Base-by-base conservation (phyloP, 2,888 invertebrate genomes). In the Liposcelis brunnea region DNA sequence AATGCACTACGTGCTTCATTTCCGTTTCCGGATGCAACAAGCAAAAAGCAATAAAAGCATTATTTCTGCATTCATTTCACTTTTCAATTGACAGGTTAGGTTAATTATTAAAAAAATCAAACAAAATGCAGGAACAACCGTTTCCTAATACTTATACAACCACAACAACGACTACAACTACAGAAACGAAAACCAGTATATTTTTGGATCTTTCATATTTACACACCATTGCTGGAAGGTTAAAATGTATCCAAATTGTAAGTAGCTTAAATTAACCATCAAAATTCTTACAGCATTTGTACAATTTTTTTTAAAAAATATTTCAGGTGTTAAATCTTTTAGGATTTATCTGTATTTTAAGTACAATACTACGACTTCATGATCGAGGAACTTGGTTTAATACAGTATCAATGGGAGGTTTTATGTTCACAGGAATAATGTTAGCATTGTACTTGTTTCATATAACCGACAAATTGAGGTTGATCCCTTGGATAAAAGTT, bases 401-500 rank as follows among this genome's bases (percentile, higher is more conserved):
- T 58, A 77, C 78, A 56, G 76, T 89, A 44, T 70, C 87, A 1
- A 82, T 86, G 77, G 73, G 74, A 14, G 89, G 80, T 14, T 82
- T 91, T 61, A 86, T 86, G 81, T 77, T 84, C 58, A 84, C 85
- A 5, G 77, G 78, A 32, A 75, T 84, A 51, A 64, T 90, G 44
- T 69, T 90, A 12, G 72, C 75, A 1, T 69, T 86, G 48, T 91
- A 90, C 61, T 60, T 87, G 49, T 85, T 89, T 64, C 89, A 90
- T 60, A 70, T 89, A 19, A 71, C 90, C 49, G 90, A 90, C 65
- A 82, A 80, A 61, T 75, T 82, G 59, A 79, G 77, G 60, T 78
- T 74, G 63, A 78, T 90, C 54, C 89, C 89, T 2, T 90, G 90
- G 89, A 65, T 89, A 48, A 79, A 77, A 63, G 72, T 83, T 51